phyloP scores from a whole-genome alignment of 2,888 invertebrate genomes.

The Sepiola atlantica region DNA sequence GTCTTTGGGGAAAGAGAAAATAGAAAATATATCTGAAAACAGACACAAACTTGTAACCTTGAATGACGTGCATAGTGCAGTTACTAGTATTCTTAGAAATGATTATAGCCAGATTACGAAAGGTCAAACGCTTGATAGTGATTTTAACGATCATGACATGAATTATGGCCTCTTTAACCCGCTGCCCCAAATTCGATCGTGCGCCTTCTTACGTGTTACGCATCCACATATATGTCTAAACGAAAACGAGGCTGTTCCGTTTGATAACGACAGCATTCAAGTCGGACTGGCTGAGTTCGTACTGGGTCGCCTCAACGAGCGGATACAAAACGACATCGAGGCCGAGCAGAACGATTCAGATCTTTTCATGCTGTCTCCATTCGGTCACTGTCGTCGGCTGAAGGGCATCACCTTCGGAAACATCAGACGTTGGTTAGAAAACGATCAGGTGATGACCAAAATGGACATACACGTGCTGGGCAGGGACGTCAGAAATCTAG shows the following conservation, averaged over 20 bases:
- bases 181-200: neutral
- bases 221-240: constrained; percentile 40
- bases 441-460: neutral
- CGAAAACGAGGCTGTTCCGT: constrained; percentile 24
- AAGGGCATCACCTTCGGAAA: neutral
- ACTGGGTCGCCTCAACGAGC: constrained; percentile 1
- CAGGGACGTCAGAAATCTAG: neutral
- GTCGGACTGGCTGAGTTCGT: constrained; percentile 41
- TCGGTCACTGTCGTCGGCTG: constrained; percentile 12
- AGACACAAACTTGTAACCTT: neutral
- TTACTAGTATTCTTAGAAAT: neutral
- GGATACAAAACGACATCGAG: constrained; percentile 36
- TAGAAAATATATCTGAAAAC: constrained; percentile 32
- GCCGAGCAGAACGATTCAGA: neutral
- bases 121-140: neutral
- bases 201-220: neutral
- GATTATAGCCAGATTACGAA: neutral
- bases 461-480: constrained; percentile 37
- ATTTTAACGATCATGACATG: neutral
- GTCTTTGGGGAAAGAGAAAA: neutral
- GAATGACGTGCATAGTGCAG: constrained; percentile 32
- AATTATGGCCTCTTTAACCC: neutral
- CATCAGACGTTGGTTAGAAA: neutral
- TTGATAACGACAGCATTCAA: constrained; percentile 43
- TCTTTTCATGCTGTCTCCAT: constrained; percentile 14